A percentile compares a stretch with the other conserved stretches of the same genome.
Evolutionary conservation across 2,888 invertebrate species (phyloP).

Genomic region (Lamproptera curius): DNA sequence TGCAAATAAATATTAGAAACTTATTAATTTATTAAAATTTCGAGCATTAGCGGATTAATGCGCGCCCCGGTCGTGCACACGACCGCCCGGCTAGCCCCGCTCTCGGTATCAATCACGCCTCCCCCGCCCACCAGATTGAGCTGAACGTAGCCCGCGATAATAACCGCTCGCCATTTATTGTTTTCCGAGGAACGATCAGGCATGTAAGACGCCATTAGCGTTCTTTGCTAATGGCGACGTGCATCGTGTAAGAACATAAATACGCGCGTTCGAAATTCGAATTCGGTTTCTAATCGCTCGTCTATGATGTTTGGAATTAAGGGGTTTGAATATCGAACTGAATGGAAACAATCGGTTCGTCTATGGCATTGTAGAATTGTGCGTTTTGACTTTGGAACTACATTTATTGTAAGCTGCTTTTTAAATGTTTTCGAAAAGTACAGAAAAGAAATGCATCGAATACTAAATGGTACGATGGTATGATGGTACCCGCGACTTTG

Average conservation of each 20-base stretch:
- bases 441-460: too few species aligned
- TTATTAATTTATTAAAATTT: constrained; percentile 7
- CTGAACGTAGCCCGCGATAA: constrained; percentile 24
- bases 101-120: constrained; percentile 36
- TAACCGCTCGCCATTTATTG: constrained; percentile 28
- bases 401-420: too few species aligned
- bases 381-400: too few species aligned
- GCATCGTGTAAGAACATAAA: constrained; percentile 13
- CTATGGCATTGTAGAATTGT: too few species aligned
- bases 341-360: too few species aligned
- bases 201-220: constrained; percentile 32
- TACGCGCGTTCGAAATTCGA: not conserved
- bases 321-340: too few species aligned
- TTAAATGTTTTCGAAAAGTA: too few species aligned
- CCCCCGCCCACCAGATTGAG: constrained; percentile 28
- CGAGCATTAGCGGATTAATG: constrained; percentile 10
- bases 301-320: too few species aligned
- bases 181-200: constrained; percentile 26
- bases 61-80: constrained; percentile 9
- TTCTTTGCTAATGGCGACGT: constrained; percentile 29
- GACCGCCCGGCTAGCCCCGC: constrained; percentile 13
- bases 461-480: too few species aligned
- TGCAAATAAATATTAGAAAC: too few species aligned
- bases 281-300: not conserved
- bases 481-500: too few species aligned